These are phyloP conservation scores for Holcopasites calliopsidis DNA, from an alignment of 1,140 invertebrate species.

Conservation along the genomic window DNA sequence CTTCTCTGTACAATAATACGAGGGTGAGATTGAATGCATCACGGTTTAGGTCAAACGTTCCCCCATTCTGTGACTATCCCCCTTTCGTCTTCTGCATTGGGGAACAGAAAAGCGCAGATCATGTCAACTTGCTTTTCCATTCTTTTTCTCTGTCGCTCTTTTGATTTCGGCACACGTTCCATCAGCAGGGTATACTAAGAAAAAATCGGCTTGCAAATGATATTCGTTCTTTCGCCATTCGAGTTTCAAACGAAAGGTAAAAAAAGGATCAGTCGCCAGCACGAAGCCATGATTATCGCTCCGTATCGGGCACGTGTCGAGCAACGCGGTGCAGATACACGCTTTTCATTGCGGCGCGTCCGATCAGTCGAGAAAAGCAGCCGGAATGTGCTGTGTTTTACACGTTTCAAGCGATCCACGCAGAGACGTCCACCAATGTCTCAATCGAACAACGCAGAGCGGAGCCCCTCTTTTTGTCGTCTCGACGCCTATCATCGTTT, in stretches of 20 bases:
- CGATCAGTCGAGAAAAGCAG: conserved; percentile 60
- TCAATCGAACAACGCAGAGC: conserved; percentile 64
- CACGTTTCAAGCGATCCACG: conserved; percentile 58
- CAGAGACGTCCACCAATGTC: conserved; percentile 63
- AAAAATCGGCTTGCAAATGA: too few species aligned
- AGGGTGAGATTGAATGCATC: conserved; percentile 9
- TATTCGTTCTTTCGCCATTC: too few species aligned
- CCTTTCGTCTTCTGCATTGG: too few species aligned
- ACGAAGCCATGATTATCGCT: conserved; percentile 20
- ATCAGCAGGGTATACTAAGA: too few species aligned
- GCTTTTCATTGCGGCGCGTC: conserved; percentile 37
- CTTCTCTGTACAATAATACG: conserved; percentile 2
- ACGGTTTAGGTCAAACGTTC: conserved; percentile 14
- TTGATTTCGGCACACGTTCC: too few species aligned
- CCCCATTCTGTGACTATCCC: not conserved
- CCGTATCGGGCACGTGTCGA: conserved; percentile 17
- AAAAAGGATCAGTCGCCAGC: conserved; percentile 26
- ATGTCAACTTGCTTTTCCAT: not conserved
- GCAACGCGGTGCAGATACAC: conserved; percentile 24
- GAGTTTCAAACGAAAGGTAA: too few species aligned
- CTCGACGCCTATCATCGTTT: conserved; percentile 28
- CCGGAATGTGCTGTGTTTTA: conserved; percentile 69
- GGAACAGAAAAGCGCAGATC: too few species aligned
- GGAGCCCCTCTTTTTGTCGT: conserved; percentile 42
- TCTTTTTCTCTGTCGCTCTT: not conserved